A percentile compares a stretch with the other conserved stretches of the same genome.
Evolutionary conservation across 2,888 invertebrate species (phyloP).

Genomic region (Apantesis nais): DNA sequence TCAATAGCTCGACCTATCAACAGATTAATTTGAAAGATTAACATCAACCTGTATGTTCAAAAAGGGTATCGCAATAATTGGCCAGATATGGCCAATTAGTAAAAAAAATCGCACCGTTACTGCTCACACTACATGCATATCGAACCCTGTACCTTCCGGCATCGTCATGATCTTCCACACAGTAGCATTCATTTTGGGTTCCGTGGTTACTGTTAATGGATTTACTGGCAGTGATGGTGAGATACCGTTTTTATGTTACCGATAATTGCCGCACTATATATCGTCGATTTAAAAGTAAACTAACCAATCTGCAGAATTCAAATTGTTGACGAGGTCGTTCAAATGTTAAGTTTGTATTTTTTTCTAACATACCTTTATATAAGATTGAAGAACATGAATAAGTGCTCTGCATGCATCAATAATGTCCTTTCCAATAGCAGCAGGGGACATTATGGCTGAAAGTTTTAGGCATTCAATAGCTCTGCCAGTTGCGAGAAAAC

Average conservation of each 20-base stretch:
- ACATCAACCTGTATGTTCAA: slow-evolving; percentile 34
- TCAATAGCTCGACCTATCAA: not conserved
- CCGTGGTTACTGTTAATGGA: slow-evolving; percentile 19
- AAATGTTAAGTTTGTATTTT: no score
- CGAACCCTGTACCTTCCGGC: slow-evolving; percentile 14
- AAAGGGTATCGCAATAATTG: slow-evolving; percentile 53
- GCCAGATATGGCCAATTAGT: slow-evolving; percentile 45
- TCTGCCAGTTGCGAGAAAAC: no score
- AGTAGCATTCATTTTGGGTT: slow-evolving; percentile 17
- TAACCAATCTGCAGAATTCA: no score
- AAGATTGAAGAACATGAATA: no score
- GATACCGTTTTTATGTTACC: slow-evolving; percentile 3
- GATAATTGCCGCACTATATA: no score
- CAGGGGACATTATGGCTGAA: no score
- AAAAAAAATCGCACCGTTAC: slow-evolving; percentile 10
- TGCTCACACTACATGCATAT: slow-evolving; percentile 10
- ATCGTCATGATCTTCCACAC: slow-evolving; percentile 26
- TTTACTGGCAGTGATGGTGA: slow-evolving; percentile 28
- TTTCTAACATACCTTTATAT: no score
- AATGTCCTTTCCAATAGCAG: no score
- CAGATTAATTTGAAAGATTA: not conserved
- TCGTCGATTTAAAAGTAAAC: no score
- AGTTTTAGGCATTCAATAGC: no score
- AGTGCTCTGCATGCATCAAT: no score
- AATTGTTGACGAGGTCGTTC: no score